These are phyloP conservation scores for Dysdera silvatica DNA, from an alignment of 1,140 invertebrate genomes.

Conservation along the genomic window DNA sequence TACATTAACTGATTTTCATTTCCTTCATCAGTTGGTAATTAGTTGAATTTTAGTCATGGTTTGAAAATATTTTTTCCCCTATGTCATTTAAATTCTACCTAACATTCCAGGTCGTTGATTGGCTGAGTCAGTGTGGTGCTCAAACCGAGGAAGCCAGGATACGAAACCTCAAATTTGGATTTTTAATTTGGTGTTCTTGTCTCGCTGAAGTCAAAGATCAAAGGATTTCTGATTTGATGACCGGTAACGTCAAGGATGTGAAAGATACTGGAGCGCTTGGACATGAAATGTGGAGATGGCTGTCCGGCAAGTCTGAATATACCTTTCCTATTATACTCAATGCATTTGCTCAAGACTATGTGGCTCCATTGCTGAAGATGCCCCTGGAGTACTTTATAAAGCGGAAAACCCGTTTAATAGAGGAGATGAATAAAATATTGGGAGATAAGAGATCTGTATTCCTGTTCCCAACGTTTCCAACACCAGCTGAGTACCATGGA, in stretches of 20 bases:
- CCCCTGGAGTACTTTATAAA: constrained; percentile 36
- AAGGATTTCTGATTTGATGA: constrained; percentile 12
- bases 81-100: neutral
- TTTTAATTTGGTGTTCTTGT: constrained; percentile 18
- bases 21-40: constrained; percentile 27
- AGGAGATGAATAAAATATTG: constrained; percentile 43
- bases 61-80: constrained; percentile 1
- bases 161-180: constrained; percentile 16
- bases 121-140: constrained; percentile 11
- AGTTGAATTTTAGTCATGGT: constrained; percentile 12
- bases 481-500: constrained; percentile 72
- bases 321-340: constrained; percentile 45
- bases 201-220: constrained; percentile 9
- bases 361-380: constrained; percentile 40
- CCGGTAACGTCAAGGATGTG: neutral
- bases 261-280: neutral
- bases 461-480: constrained; percentile 73
- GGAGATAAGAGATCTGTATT: constrained; percentile 62
- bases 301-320: constrained; percentile 35
- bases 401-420: constrained; percentile 42
- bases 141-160: constrained; percentile 5
- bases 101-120: neutral
- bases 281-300: constrained; percentile 31
- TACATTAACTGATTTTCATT: too few species aligned
- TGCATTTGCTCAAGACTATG: constrained; percentile 45